These are phyloP conservation scores for Merops nubicus DNA, from an alignment of 2,113 vertebrate species.

Conservation along the genomic window DNA sequence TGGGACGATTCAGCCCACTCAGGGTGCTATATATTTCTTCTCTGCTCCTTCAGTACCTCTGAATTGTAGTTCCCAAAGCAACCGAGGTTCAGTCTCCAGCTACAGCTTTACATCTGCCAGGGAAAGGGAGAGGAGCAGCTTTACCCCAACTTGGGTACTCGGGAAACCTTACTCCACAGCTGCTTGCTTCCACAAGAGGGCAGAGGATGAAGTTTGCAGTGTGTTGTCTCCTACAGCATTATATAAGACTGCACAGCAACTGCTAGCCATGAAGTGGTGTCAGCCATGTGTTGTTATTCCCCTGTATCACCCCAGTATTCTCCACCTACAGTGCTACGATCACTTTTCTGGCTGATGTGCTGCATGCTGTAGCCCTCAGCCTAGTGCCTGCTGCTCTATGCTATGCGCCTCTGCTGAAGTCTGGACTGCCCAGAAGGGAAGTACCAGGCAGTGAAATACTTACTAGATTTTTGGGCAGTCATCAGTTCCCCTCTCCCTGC, in stretches of 20 bases:
- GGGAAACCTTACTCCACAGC: neutral
- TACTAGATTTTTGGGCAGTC: neutral
- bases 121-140: neutral
- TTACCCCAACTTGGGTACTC: neutral
- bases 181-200: constrained; percentile 1
- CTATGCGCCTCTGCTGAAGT: neutral
- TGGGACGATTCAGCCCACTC: constrained; percentile 17
- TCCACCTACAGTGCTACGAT: neutral
- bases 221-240: neutral
- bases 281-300: neutral
- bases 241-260: neutral
- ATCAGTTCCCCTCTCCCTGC: neutral
- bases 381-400: neutral
- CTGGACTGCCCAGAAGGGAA: neutral
- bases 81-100: neutral
- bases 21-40: neutral
- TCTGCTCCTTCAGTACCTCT: neutral
- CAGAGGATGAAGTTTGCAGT: neutral
- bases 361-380: neutral
- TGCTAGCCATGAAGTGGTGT: neutral
- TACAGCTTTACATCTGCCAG: neutral
- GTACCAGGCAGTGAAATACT: neutral
- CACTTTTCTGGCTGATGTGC: neutral
- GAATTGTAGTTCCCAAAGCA: constrained; percentile 23
- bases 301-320: neutral